Conservation (phyloP, 1,140 invertebrate species). For the Nomia melanderi region DNA sequence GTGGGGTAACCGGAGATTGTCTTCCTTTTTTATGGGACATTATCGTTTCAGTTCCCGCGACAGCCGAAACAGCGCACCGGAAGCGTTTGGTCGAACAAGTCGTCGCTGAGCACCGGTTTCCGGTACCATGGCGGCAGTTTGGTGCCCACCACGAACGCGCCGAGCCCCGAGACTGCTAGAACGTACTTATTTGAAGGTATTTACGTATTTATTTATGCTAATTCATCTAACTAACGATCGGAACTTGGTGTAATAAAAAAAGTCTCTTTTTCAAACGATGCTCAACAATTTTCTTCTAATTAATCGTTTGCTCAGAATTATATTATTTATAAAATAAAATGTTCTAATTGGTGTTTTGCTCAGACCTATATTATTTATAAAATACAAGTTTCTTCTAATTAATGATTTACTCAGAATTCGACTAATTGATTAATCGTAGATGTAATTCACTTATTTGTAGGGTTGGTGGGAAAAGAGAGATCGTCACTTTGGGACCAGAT, state of each 20-base stretch:
- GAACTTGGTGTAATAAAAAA: too few species aligned
- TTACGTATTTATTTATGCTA: not conserved
- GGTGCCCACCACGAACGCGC: conserved; percentile 89
- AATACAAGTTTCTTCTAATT: too few species aligned
- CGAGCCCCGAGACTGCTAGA: conserved; percentile 91
- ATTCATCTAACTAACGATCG: too few species aligned
- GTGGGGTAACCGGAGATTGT: not conserved
- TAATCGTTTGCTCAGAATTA: too few species aligned
- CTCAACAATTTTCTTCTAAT: too few species aligned
- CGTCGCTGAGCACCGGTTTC: conserved; percentile 92
- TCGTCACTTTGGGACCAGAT: conserved; percentile 99
- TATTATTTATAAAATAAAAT: too few species aligned
- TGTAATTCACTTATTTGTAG: conserved; percentile 45
- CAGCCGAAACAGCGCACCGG: conserved; percentile 89
- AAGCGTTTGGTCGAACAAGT: conserved; percentile 96
- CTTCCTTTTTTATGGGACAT: not conserved
- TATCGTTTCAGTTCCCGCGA: conserved; percentile 83
- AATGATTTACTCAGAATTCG: too few species aligned
- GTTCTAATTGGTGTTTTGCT: too few species aligned
- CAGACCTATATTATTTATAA: too few species aligned
- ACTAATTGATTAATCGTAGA: too few species aligned
- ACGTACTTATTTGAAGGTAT: conserved; percentile 96
- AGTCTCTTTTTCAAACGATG: too few species aligned
- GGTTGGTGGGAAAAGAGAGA: conserved; percentile 86
- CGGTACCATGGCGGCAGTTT: conserved; percentile 94